A percentile compares a stretch with the other conserved stretches of the same genome.
Evolutionary conservation across 2,888 invertebrate genomes (phyloP).

Genomic region (Drosophila anomalipes): DNA sequence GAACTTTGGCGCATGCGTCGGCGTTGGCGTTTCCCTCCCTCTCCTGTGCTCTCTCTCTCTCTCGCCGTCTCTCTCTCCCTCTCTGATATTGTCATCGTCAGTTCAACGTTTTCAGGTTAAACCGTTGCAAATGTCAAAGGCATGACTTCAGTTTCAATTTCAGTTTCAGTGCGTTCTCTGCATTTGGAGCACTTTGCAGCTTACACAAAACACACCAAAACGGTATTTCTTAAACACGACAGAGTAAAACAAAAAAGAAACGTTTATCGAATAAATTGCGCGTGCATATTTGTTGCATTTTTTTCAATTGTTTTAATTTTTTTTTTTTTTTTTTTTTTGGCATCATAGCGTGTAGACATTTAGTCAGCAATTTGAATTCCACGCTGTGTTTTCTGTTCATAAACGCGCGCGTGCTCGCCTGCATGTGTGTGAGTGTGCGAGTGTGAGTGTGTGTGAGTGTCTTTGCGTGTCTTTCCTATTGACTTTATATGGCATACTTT

Average conservation of each 20-base stretch:
- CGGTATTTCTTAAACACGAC: slow-evolving; percentile 37
- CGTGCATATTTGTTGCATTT: slow-evolving; percentile 10
- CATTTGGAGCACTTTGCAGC: slow-evolving; percentile 52
- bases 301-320: slow-evolving; percentile 1
- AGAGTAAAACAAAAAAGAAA: slow-evolving; percentile 24
- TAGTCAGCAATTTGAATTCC: slow-evolving; percentile 39
- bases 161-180: slow-evolving; percentile 65
- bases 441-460: slow-evolving; percentile 26
- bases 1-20: slow-evolving; percentile 30
- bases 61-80: slow-evolving; percentile 9
- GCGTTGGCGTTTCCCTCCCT: background rate
- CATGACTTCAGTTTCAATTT: slow-evolving; percentile 61
- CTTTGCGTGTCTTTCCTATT: slow-evolving; percentile 39
- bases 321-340: slow-evolving; percentile 17
- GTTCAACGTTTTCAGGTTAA: slow-evolving; percentile 47
- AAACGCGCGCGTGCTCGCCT: slow-evolving; percentile 52
- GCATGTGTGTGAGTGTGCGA: slow-evolving; percentile 15
- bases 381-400: slow-evolving; percentile 31
- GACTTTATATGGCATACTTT: slow-evolving; percentile 53
- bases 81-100: slow-evolving; percentile 25
- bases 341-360: slow-evolving; percentile 31
- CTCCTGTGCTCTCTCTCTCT: slow-evolving; percentile 8
- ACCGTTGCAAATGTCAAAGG: slow-evolving; percentile 51
- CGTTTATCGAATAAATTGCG: slow-evolving; percentile 8
- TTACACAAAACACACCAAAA: slow-evolving; percentile 26